Base-by-base conservation (phyloP, 2,113 vertebrate species). In the Vidua chalybeata region DNA sequence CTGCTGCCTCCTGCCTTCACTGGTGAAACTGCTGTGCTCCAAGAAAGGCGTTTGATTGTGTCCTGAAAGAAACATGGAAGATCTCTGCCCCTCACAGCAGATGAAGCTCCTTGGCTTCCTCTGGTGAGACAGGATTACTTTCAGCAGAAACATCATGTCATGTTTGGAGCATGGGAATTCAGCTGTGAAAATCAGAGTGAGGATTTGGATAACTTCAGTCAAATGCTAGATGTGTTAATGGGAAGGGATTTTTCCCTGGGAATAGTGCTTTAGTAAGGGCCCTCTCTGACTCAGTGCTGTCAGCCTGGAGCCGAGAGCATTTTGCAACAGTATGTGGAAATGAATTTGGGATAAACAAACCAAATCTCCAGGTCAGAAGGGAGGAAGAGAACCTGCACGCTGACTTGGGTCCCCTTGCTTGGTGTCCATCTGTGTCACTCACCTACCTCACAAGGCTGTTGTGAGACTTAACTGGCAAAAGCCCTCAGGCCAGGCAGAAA, bases 391-490 rank as follows among this genome's bases (percentile, higher is more conserved):
- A 54, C 58, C 17, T 45, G 31, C 24, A 61, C 7, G 2, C 35
- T 69, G 41, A 66, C 69, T 52, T 89, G 39, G 9, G 28, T 41
- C 31, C 62, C 43, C 66, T 90, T 6, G 14, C 28, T 76, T 89
- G 37, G 41, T 72, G 51, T 62, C 49, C 0, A 0, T 35, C 49
- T 56, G 22, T 8, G 19, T 72, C 48, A 79, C 48, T 39, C 30
- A 79, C 79, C 66, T 90, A 90, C 91, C 74, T 96, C 90, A 81
- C 80, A 87, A 89, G 76, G 73, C 66, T 93, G 76, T 84, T 93
- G 91, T 94, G 96, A 94, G 88, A 84, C 43, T 71, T 35, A 46
- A 28, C 31, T 75, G 85, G 28, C 49, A 64, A 49, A 81, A 82
- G 58, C 19, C 12, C 45, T 37, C 1, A 1, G n/a, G 63, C 55